Percentiles rank a stretch among this genome's conserved stretches.
Evolutionary conservation across 2,888 invertebrate species (phyloP).

Genomic region (Cephus pygmeus): DNA sequence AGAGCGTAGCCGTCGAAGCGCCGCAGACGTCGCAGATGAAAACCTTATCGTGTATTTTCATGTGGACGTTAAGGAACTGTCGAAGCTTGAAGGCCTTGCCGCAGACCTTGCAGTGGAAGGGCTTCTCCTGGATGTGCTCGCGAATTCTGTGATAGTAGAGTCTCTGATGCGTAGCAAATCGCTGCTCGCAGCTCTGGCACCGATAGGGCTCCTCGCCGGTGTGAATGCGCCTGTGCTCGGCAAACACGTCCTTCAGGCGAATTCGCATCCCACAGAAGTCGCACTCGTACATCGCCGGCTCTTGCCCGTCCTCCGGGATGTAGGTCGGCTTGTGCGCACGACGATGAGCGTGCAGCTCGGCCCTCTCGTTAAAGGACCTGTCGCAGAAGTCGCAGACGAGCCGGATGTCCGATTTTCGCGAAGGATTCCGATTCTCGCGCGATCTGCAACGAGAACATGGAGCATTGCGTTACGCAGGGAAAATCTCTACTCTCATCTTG

Average conservation of each 20-base stretch:
- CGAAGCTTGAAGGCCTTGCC: constrained; percentile 69
- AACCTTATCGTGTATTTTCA: constrained; percentile 23
- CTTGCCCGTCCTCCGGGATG: constrained; percentile 33
- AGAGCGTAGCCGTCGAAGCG: constrained; percentile 2
- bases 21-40: constrained; percentile 29
- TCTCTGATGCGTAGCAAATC: constrained; percentile 66
- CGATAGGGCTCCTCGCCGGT: background rate
- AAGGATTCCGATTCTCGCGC: too few species aligned
- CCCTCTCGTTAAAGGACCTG: constrained; percentile 65
- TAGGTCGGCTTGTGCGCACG: constrained; percentile 21
- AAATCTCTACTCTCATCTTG: too few species aligned
- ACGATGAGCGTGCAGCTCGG: constrained; percentile 58
- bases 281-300: constrained; percentile 29
- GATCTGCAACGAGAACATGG: too few species aligned
- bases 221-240: constrained; percentile 21
- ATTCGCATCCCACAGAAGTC: constrained; percentile 33
- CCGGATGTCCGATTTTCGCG: too few species aligned
- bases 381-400: constrained; percentile 55
- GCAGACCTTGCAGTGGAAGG: constrained; percentile 70
- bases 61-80: constrained; percentile 62
- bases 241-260: constrained; percentile 17
- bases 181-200: constrained; percentile 63
- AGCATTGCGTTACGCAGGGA: too few species aligned
- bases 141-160: constrained; percentile 65
- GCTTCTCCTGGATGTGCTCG: constrained; percentile 64